These are phyloP conservation scores for Drosophila littoralis DNA, from an alignment of 1,140 invertebrate genomes.

Conservation along the genomic window DNA sequence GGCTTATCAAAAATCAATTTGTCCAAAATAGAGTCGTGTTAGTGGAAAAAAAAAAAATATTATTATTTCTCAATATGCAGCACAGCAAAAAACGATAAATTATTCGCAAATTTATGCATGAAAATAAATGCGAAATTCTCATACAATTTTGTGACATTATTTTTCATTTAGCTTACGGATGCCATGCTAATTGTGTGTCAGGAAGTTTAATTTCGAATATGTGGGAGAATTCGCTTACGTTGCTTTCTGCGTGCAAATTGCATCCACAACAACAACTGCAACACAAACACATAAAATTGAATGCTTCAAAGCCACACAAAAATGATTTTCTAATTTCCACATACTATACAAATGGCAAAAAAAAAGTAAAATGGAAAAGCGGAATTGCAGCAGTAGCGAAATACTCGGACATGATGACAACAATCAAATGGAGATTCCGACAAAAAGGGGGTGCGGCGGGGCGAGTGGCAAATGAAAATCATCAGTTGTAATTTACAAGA, in stretches of 20 bases:
- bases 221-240: constrained; percentile 27
- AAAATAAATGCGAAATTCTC: constrained; percentile 60
- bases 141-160: constrained; percentile 29
- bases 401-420: constrained; percentile 23
- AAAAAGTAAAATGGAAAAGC: constrained; percentile 1
- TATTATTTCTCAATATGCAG: constrained; percentile 28
- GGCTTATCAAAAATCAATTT: constrained; percentile 74
- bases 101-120: constrained; percentile 67
- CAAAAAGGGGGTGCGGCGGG: not conserved
- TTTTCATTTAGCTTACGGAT: constrained; percentile 43
- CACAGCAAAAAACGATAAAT: constrained; percentile 5
- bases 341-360: constrained; percentile 34
- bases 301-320: constrained; percentile 53
- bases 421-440: constrained; percentile 23
- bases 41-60: constrained; percentile 35
- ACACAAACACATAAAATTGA: constrained; percentile 32
- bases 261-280: constrained; percentile 10
- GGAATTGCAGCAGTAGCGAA: constrained; percentile 20
- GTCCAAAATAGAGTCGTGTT: constrained; percentile 42
- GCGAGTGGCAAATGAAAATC: constrained; percentile 44
- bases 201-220: constrained; percentile 75
- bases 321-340: constrained; percentile 81
- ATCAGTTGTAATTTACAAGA: constrained; percentile 68
- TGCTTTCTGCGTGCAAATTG: constrained; percentile 14
- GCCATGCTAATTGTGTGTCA: constrained; percentile 48